These are phyloP conservation scores for Copidosoma aretas DNA, from an alignment of 2,888 invertebrate genomes.

Conservation along the genomic window DNA sequence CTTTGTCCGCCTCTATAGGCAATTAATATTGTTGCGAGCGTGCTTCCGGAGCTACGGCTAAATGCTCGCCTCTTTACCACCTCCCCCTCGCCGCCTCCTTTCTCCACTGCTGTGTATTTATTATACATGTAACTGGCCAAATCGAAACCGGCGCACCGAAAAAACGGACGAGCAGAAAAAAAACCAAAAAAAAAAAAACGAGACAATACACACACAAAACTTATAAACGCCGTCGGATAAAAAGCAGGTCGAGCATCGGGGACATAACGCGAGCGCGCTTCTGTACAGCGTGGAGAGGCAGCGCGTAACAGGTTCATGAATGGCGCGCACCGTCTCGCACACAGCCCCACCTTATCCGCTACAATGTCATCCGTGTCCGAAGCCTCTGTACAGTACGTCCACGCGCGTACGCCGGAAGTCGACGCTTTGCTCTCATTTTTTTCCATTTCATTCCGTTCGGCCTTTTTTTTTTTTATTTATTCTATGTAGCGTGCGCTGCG, in stretches of 20 bases:
- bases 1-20: constrained; percentile 30
- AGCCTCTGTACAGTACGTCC: constrained; percentile 33
- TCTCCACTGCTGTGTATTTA: no score
- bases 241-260: constrained; percentile 28
- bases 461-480: constrained; percentile 2
- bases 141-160: background rate
- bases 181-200: background rate
- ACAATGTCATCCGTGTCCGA: constrained; percentile 52
- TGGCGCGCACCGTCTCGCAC: constrained; percentile 43
- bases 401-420: constrained; percentile 50
- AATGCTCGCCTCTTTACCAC: constrained; percentile 17
- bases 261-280: background rate
- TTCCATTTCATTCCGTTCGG: background rate
- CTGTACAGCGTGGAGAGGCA: constrained; percentile 14
- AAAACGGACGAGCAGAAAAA: background rate
- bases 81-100: background rate
- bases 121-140: background rate
- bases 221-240: background rate
- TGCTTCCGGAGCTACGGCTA: constrained; percentile 28
- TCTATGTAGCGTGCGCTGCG: background rate
- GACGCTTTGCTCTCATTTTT: constrained; percentile 54
- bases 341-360: constrained; percentile 60
- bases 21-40: constrained; percentile 39
- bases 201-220: background rate
- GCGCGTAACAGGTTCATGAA: constrained; percentile 60